Base-by-base conservation (phyloP, 2,888 invertebrate species). In the Buathra laborator region DNA sequence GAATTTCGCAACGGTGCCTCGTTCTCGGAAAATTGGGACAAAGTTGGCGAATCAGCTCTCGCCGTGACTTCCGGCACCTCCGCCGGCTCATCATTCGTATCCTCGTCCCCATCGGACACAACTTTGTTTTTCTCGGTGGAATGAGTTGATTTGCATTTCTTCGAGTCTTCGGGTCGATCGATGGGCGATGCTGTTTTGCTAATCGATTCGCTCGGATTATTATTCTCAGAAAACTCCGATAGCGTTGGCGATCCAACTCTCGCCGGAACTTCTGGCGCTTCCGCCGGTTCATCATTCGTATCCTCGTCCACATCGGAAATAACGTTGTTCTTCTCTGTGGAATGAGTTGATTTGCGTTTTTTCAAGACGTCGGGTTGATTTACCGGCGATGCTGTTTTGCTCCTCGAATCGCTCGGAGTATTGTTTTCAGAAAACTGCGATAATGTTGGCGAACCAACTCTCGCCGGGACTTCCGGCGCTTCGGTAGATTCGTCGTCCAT, bases 1-100 rank as follows among this genome's bases (percentile, higher is more conserved):
- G 24, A 24, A 24, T 24, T 6, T 68, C 2, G 2, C 9, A 4
- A 62, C 24, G 59, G 59, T 68, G 68, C 1, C 10, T 12, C 44
- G 10, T 6, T 37, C 59, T 62, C 75, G 19, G 64, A 75, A n/a
- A 75, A 81, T 70, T 76, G 24, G 19, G 51, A 77, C 62, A 79
- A 43, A 12, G 66, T 72, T 48, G 75, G 62, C 10, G 72, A 68
- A 6, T 9, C n/a, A 6, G 5, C 5, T 4, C 16, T 84, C 79
- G 14, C 79, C 53, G 16, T 10, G 43, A n/a, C 46, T 59, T 12
- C 24, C 16, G 53, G 56, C 19, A 0, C 10, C 12, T 19, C 56
- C 24, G 12, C 19, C 19, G 19, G 46, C 14, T 14, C 46, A 48
- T 48, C 46, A 0, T 9, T 37, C 37, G 37, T 37, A 37, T 37